Base-by-base conservation (phyloP, 2,797 vertebrate species). In the Enteromius afrohamiltoni region DNA sequence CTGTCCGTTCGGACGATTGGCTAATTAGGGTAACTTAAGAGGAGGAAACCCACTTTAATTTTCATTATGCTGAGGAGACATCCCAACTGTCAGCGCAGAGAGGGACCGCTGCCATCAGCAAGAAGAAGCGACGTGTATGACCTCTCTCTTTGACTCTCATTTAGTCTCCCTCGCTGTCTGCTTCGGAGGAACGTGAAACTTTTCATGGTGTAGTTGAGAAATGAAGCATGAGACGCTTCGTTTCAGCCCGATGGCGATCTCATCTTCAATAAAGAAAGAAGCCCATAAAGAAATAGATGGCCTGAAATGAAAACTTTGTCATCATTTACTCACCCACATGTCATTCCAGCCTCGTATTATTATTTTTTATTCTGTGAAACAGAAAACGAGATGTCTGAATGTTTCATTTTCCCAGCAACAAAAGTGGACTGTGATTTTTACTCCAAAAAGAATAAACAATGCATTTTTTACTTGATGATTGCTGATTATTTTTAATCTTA, bases 1-100 rank as follows among this genome's bases (percentile, higher is more conserved):
- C 88, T 87, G 85, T 88, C 89, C 37, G 17, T 73, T 83, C 49
- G 55, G 85, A 71, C 71, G 80, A 87, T 86, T 85, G 87, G 83
- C 87, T 93, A 92, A 93, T 93, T 93, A 93, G 83, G 74, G 83
- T 76, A 85, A 91, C 89, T 89, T 91, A 88, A 84, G 86, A 86
- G 64, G 87, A 91, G 91, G 92, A 92, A 91, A 86, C 87, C 89
- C 80, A 68, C 86, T 91, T 90, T 90, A 86, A 85, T 91, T 88
- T 90, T 92, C 88, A 91, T 92, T 90, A 90, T 82, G 60, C 85
- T 47, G 82, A 70, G 70, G 89, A 87, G 85, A 89, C 84, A 85
- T 89, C 90, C 86, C 85, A 78, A 84, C 70, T 82, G 87, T 89
- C 85, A 82, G 69, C 37, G 37, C 21, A 5, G 85, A 85, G 84